Evolutionary conservation across 1,140 invertebrate species (phyloP), one percentile per base, ranked within the genome.

Genomic region (Temnothorax nylanderi): DNA sequence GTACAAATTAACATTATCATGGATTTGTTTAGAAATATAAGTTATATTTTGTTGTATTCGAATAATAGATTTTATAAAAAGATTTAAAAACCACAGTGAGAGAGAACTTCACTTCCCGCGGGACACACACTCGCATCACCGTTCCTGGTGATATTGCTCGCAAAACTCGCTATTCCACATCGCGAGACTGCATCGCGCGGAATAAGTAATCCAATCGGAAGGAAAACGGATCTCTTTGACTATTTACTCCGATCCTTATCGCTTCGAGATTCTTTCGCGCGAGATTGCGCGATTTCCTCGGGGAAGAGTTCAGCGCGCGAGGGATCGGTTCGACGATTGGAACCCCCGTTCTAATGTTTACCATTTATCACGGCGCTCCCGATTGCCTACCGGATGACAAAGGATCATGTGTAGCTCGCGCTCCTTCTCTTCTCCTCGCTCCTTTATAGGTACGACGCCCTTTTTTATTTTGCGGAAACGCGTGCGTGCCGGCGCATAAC

Each of bases 401-500:
- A 91, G 84, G 74, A 91, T 91, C 82, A 87, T 58, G 62, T 47
- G 65, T 74, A 76, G 88, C 34, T 6, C 41, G 62, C 51, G 26
- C 34, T 26, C 54, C 49, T 13, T 60, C 34, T 86, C 44, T 18
- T 16, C 34, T 54, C 26, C 44, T n/a, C 54, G 26, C n/a, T 34
- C 32, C 65, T 71, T 60, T 21, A 60, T 34, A n/a, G n/a, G n/a
- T n/a, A 11, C 77, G 32, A 16, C 41, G 85, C 75, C 51, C 90
- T 90, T 91, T 87, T 91, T 87, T 88, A 91, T 87, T 89, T 90
- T 85, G 87, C 89, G 92, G 87, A 93, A 90, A 88, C 90, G 75
- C 84, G 93, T 94, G 93, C 94, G 92, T 95, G 94, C 87, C 89
- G 64, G 90, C 87, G 94, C 94, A 95, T 95, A 95, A 95, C 89